These are phyloP conservation scores for Acleris literana DNA, from an alignment of 2,888 invertebrate genomes.

Conservation along the genomic window DNA sequence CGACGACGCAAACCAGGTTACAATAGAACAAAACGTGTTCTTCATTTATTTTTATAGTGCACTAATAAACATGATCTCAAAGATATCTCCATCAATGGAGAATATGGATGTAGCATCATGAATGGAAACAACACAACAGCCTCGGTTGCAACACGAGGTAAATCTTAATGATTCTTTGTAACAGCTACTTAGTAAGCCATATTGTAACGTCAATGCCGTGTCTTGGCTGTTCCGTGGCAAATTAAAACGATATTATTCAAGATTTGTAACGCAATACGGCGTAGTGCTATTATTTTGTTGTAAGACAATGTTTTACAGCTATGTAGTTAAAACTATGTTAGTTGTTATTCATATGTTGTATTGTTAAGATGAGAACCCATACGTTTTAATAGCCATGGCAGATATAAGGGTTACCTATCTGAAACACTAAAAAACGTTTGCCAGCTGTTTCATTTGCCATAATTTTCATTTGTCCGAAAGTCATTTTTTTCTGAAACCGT, in stretches of 20 bases:
- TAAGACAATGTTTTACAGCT: neutral
- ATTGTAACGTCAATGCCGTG: conserved; percentile 21
- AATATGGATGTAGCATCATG: neutral
- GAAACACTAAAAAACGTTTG: too few species aligned
- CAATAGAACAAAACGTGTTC: too few species aligned
- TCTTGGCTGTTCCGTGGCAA: conserved; percentile 20
- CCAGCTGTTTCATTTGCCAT: too few species aligned
- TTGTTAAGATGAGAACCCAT: too few species aligned
- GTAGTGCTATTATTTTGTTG: neutral
- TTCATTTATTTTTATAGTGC: too few species aligned
- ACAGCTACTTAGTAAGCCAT: conserved; percentile 16
- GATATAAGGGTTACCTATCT: too few species aligned
- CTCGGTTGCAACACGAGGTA: conserved; percentile 11
- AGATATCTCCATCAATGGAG: too few species aligned
- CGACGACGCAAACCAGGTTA: too few species aligned
- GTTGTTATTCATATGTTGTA: neutral
- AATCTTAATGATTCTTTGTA: conserved; percentile 16
- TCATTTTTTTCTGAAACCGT: too few species aligned
- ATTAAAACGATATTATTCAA: conserved; percentile 28
- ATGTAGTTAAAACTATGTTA: neutral
- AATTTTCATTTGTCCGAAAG: too few species aligned
- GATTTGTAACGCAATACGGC: conserved; percentile 17
- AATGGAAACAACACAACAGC: conserved; percentile 1
- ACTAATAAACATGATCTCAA: conserved; percentile 1
- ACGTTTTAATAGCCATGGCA: too few species aligned